Conservation (phyloP, 2,888 invertebrate species). For the Syrista parreyssii region DNA sequence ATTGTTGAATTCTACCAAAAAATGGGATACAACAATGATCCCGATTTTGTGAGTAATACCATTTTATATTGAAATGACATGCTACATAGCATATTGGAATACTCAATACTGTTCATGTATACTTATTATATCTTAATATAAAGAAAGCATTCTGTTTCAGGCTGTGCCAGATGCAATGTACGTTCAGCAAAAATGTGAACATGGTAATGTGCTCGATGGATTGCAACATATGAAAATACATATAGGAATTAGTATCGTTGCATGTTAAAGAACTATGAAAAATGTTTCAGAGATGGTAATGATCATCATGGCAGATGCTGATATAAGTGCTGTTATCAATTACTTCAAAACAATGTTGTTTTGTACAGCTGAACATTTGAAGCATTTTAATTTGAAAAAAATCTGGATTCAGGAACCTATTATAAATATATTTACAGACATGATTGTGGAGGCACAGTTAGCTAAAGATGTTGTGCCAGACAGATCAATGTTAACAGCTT, state of each 20-base stretch:
- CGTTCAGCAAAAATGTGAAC: neutral
- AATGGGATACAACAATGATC: conserved; percentile 27
- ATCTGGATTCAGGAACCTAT: conserved; percentile 32
- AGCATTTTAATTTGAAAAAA: conserved; percentile 28
- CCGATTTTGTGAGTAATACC: neutral
- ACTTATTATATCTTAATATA: neutral
- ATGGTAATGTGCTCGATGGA: neutral
- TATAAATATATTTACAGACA: conserved; percentile 22
- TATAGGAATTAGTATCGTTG: conserved; percentile 29
- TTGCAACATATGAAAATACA: conserved; percentile 11
- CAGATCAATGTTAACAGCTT: conserved; percentile 24
- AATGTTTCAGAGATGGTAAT: conserved; percentile 25
- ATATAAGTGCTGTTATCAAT: conserved; percentile 27
- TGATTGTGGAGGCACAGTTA: conserved; percentile 24
- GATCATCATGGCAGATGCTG: conserved; percentile 31
- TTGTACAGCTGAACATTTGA: conserved; percentile 25
- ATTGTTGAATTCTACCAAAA: conserved; percentile 26
- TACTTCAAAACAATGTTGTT: conserved; percentile 21
- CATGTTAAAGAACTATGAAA: conserved; percentile 25
- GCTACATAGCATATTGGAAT: neutral
- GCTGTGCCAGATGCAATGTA: neutral
- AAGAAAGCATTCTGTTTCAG: conserved; percentile 2
- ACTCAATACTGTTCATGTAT: conserved; percentile 8
- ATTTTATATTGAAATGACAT: neutral
- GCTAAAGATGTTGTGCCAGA: conserved; percentile 18